Percentiles rank a stretch among this genome's conserved stretches.
Evolutionary conservation across 2,888 invertebrate genomes (phyloP).

Genomic region (Notodonta ziczac): DNA sequence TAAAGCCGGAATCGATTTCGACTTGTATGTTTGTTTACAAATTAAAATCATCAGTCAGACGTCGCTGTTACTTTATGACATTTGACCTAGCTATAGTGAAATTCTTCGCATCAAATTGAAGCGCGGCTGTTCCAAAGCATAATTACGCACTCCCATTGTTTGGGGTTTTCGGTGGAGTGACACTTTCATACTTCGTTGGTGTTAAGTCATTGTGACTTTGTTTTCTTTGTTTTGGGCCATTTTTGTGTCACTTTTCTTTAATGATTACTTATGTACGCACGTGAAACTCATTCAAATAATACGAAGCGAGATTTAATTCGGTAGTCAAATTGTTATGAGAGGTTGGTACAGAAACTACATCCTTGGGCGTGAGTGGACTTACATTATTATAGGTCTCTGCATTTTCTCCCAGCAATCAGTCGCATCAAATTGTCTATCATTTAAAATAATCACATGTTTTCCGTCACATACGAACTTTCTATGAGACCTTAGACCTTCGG

Average conservation of each 20-base stretch:
- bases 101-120: not conserved
- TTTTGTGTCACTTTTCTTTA: not conserved
- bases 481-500: not conserved
- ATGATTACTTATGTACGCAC: too few species aligned
- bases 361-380: too few species aligned
- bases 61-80: not conserved
- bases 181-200: slow-evolving; percentile 37
- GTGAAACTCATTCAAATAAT: too few species aligned
- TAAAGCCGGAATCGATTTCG: too few species aligned
- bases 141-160: slow-evolving; percentile 32
- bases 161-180: slow-evolving; percentile 23
- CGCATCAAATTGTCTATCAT: not conserved
- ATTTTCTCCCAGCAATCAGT: not conserved
- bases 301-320: too few species aligned
- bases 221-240: not conserved
- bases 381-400: too few species aligned
- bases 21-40: too few species aligned
- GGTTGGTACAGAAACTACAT: too few species aligned
- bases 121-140: slow-evolving; percentile 22
- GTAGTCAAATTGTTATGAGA: too few species aligned
- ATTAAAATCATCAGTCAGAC: not conserved
- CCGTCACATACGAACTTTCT: slow-evolving; percentile 1
- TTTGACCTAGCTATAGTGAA: not conserved
- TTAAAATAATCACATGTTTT: slow-evolving; percentile 1
- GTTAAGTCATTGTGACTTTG: slow-evolving; percentile 14